Conservation (phyloP, 2,888 invertebrate species). For the Luffia ferchaultella region DNA sequence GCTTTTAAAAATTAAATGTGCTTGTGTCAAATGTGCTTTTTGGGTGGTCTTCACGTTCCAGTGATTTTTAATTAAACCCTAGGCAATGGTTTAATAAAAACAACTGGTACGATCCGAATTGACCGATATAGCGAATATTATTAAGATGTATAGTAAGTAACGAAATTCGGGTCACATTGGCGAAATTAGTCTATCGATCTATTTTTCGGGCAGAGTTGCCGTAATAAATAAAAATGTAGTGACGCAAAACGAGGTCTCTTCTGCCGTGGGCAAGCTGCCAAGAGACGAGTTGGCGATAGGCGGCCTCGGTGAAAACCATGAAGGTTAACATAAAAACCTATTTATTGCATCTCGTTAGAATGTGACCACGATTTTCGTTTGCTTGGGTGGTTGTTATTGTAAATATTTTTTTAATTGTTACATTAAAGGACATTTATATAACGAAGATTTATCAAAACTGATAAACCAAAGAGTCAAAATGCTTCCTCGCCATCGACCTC, state of each 20-base stretch:
- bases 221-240: background rate
- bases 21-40: background rate
- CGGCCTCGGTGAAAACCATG: no score
- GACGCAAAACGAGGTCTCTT: background rate
- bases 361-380: background rate
- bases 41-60: background rate
- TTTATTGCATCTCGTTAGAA: no score
- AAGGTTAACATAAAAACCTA: no score
- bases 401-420: constrained; percentile 21
- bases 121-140: background rate
- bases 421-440: constrained; percentile 12
- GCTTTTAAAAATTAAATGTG: background rate
- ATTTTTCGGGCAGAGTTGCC: background rate
- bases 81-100: background rate
- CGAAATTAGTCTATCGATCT: background rate
- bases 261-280: constrained; percentile 12
- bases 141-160: background rate
- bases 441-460: no score
- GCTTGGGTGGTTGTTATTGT: constrained; percentile 16
- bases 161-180: background rate
- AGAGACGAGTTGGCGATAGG: no score
- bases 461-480: background rate
- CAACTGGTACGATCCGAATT: background rate
- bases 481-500: constrained; percentile 23
- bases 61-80: no score